Conservation (phyloP, 1,140 invertebrate species). For the Hyphantria cunea region DNA sequence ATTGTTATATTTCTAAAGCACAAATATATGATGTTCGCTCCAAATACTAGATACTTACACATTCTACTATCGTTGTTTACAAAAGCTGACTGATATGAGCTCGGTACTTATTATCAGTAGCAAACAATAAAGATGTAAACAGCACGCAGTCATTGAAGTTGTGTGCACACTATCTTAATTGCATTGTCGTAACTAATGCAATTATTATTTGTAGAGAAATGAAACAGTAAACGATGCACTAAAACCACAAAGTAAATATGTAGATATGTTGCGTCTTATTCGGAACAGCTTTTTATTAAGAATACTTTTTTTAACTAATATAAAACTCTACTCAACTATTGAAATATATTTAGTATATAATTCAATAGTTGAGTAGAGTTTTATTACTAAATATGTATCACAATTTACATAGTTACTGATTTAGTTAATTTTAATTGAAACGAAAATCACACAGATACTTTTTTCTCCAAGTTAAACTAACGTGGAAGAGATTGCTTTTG, state of each 20-base stretch:
- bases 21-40: slow-evolving; percentile 10
- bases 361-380: no score
- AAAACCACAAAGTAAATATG: background rate
- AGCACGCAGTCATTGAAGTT: slow-evolving; percentile 20
- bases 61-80: slow-evolving; percentile 44
- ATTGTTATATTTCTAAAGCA: no score
- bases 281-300: no score
- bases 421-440: no score
- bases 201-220: slow-evolving; percentile 12
- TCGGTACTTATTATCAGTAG: slow-evolving; percentile 50
- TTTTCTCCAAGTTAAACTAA: no score
- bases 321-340: no score
- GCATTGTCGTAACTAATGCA: slow-evolving; percentile 24
- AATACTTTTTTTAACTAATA: no score
- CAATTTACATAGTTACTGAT: no score
- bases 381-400: no score
- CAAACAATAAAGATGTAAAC: slow-evolving; percentile 65
- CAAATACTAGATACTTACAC: slow-evolving; percentile 13
- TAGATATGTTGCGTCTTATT: slow-evolving; percentile 6
- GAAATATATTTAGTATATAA: no score
- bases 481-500: no score
- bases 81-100: slow-evolving; percentile 55
- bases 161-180: slow-evolving; percentile 35
- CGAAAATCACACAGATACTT: no score
- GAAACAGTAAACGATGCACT: slow-evolving; percentile 11